phyloP scores from a whole-genome alignment of 2,888 invertebrate genomes.

The Diloba caeruleocephala region DNA sequence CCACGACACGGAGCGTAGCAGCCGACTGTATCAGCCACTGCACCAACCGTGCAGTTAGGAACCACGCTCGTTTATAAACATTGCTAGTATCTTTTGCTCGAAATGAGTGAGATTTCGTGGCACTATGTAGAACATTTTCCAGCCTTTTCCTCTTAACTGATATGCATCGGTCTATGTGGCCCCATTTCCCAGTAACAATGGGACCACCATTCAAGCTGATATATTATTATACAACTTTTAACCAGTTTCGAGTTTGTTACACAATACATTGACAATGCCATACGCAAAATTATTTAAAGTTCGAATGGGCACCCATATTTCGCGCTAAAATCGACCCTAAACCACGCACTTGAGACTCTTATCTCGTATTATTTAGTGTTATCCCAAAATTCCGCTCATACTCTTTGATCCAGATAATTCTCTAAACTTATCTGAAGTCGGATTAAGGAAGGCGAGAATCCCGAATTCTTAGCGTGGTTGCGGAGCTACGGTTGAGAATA shows the following conservation, averaged over 20 bases:
- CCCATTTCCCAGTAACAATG: no score
- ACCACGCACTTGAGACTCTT: conserved; percentile 30
- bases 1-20: no score
- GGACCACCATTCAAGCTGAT: background rate
- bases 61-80: no score
- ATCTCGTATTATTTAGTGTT: conserved; percentile 42
- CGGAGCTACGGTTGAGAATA: conserved; percentile 47
- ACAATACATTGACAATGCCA: conserved; percentile 38
- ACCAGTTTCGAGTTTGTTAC: conserved; percentile 33
- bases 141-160: no score
- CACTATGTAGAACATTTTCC: no score
- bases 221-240: conserved; percentile 36
- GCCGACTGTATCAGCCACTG: no score
- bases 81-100: no score
- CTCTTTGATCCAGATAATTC: conserved; percentile 55
- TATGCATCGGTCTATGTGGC: no score
- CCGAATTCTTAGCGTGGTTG: conserved; percentile 54
- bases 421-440: conserved; percentile 54
- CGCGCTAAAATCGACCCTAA: conserved; percentile 38
- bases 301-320: conserved; percentile 16
- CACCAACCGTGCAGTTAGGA: no score
- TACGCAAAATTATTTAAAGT: conserved; percentile 34
- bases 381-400: conserved; percentile 44
- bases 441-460: conserved; percentile 56
- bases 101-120: no score